Evolutionary conservation across 2,888 invertebrate genomes (phyloP).

Genomic region (Agrotis puta): DNA sequence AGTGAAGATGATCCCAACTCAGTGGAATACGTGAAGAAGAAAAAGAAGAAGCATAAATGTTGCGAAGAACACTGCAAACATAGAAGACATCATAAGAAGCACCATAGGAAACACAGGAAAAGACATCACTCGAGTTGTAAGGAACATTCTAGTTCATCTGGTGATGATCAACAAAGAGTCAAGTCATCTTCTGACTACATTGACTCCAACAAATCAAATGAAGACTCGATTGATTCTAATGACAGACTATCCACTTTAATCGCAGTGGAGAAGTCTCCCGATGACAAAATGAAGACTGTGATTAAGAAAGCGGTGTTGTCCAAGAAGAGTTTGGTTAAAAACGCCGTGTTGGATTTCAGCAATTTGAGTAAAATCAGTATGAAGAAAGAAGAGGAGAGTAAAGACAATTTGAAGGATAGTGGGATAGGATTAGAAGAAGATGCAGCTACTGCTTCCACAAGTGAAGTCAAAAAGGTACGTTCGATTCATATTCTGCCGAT

Average conservation of each 20-base stretch:
- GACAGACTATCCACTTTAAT: slow-evolving; percentile 82
- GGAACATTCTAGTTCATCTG: slow-evolving; percentile 88
- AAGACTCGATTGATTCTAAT: slow-evolving; percentile 85
- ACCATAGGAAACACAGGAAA: slow-evolving; percentile 95
- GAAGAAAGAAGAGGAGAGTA: slow-evolving; percentile 77
- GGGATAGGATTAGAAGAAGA: slow-evolving; percentile 85
- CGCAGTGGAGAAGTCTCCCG: slow-evolving; percentile 83
- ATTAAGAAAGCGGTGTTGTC: slow-evolving; percentile 85
- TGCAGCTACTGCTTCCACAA: slow-evolving; percentile 73
- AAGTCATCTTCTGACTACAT: slow-evolving; percentile 85
- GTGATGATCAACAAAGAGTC: slow-evolving; percentile 86
- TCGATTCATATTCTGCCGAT: too few species aligned
- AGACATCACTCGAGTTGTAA: slow-evolving; percentile 92
- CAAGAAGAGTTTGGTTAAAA: slow-evolving; percentile 84
- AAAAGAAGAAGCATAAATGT: slow-evolving; percentile 93
- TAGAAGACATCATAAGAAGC: slow-evolving; percentile 94
- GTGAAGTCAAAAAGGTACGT: slow-evolving; percentile 83
- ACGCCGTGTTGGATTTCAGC: slow-evolving; percentile 84
- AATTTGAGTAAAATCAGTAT: slow-evolving; percentile 78
- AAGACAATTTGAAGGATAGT: slow-evolving; percentile 86
- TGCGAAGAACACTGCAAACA: slow-evolving; percentile 94
- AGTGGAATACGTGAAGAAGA: slow-evolving; percentile 91
- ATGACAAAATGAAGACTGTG: slow-evolving; percentile 86
- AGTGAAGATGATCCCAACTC: slow-evolving; percentile 84
- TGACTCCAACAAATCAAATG: slow-evolving; percentile 86